phyloP scores from a whole-genome alignment of 2,888 invertebrate genomes.

The Stenodera caucasica region DNA sequence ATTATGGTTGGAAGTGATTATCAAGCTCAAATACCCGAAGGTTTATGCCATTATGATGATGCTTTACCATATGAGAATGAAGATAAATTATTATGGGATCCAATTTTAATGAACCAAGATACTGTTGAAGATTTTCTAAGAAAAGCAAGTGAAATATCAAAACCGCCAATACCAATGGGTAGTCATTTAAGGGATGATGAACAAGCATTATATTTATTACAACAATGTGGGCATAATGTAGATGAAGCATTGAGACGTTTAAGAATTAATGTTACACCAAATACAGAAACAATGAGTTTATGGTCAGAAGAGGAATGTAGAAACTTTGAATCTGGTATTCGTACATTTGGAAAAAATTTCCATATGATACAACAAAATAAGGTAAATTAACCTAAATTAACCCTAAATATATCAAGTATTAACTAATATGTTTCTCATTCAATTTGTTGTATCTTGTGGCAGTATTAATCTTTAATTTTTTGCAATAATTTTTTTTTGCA shows the following conservation, averaged over 20 bases:
- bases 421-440: background rate
- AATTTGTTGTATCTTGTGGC: conserved; percentile 1
- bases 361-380: conserved; percentile 91
- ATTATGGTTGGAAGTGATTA: conserved; percentile 95
- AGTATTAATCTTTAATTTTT: background rate
- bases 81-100: conserved; percentile 93
- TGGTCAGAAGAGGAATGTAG: conserved; percentile 98
- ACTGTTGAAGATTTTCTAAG: conserved; percentile 80
- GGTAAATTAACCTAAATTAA: conserved; percentile 55
- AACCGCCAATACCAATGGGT: conserved; percentile 67
- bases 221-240: conserved; percentile 94
- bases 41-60: conserved; percentile 89
- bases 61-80: conserved; percentile 94
- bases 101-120: conserved; percentile 70
- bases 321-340: conserved; percentile 94
- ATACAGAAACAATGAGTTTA: conserved; percentile 75
- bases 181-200: conserved; percentile 83
- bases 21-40: conserved; percentile 92
- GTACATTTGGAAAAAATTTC: conserved; percentile 95
- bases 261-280: conserved; percentile 54
- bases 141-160: conserved; percentile 57
- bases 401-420: background rate
- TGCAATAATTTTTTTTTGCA: background rate
- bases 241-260: conserved; percentile 87
- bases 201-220: conserved; percentile 84